Evolutionary conservation across 2,113 vertebrate genomes (phyloP), one percentile per base, ranked within the genome.

Genomic region (Phainopepla nitens): DNA sequence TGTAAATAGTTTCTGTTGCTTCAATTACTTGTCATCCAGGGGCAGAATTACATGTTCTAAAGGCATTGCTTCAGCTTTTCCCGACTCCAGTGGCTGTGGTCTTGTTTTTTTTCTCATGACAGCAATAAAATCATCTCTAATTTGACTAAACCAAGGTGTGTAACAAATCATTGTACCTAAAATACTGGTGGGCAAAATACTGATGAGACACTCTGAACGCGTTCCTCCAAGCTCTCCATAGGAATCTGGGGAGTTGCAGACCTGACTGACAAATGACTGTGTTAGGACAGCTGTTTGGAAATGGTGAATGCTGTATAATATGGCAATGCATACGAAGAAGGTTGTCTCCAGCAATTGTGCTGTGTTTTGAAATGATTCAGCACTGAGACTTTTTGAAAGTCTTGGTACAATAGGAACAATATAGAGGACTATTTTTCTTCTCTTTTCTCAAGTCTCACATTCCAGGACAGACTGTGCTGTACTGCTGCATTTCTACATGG

Each of bases 231-330:
- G 36, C 3, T 61, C 8, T 71, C 13, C 21, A 0, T 5, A 66
- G 41, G 41, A 61, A 31, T 31, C 0, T 41, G 20, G 36, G 19
- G 61, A 68, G 35, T 19, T 58, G 25, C 18, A 71, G 60, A 15
- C 36, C 51, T 81, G 51, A 20, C 15, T 42, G 82, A 50, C 5
- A 58, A 61, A 81, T 11, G 18, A 35, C 21, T 49, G 6, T 39
- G 15, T 76, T 47, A 62, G 29, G 21, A 20, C 13, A 81, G 16
- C 24, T 81, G 14, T 58, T 65, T 31, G 41, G 47, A 82, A 54
- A n/a, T 19, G 39, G 11, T 39, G 50, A 62, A 20, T 19, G 5
- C 66, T 83, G 42, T 28, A 5, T 10, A 54, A 35, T 0, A 1
- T 42, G 41, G 47, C 44, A 68, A 4, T 20, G 49, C 25, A 31